Base-by-base conservation (phyloP, 2,888 invertebrate genomes). In the Cephus runcator region DNA sequence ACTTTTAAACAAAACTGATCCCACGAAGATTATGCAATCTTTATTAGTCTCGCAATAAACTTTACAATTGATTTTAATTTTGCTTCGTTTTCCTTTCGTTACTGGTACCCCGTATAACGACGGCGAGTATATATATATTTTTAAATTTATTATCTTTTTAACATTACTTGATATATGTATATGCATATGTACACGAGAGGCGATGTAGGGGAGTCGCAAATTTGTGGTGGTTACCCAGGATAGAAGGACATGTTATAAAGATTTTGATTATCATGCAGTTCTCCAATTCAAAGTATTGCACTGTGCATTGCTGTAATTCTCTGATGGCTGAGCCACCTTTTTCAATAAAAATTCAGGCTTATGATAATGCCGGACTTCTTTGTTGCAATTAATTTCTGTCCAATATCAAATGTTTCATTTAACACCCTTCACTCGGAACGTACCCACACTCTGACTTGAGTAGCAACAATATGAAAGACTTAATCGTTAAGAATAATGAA, bases 401-500 rank as follows among this genome's bases (percentile, higher is more conserved):
- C 23, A 56, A 56, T 23, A 23, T 56, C 56, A 56, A 56, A 56
- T 56, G 23, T 56, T 56, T 56, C 56, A 56, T 56, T 56, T 23
- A 23, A 56, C 9, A 56, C 56, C 56, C 9, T 23, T 23, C 23
- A 56, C 56, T 56, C 56, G 23, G 56, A 56, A 56, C 56, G 56
- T 56, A 56, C 56, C 56, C 56, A 23, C 56, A 56, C 56, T 56
- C 56, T 15, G 56, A 56, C 56, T 56, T 15, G 56, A 56, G 23
- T 56, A 56, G 56, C 12, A 30, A 71, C 71, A n/a, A 71, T 71
- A 71, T 9, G 71, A 71, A 71, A 71, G 69, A 71, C 71, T 71
- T 71, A 71, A 9, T 30, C 71, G 71, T 71, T 71, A n/a, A 31
- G 71, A 33, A 71, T 33, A 71, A 71, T 71, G 71, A 76, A 76